These are phyloP conservation scores for Micrastur ruficollis DNA, from an alignment of 2,797 vertebrate species.

Conservation along the genomic window DNA sequence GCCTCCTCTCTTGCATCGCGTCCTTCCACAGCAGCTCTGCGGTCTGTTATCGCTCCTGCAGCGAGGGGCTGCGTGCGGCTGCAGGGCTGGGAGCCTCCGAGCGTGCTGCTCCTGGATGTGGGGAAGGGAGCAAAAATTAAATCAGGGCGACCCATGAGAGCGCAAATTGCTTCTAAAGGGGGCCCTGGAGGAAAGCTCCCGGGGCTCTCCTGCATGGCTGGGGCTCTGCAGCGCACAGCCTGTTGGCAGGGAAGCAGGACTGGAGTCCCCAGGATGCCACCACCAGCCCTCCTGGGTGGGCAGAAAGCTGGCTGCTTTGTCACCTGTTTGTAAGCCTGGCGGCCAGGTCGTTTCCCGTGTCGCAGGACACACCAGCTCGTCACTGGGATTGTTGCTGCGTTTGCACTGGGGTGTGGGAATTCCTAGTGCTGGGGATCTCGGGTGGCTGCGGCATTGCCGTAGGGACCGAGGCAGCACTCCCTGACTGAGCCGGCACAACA, in stretches of 20 bases:
- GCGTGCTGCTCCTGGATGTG: background rate
- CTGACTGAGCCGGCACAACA: fast-evolving
- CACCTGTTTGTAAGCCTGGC: background rate
- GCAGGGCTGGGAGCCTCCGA: background rate
- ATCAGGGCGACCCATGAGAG: fast-evolving
- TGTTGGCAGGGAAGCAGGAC: fast-evolving
- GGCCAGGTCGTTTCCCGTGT: background rate
- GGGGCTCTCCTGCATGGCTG: fast-evolving
- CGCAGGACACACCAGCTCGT: background rate
- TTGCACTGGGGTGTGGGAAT: background rate
- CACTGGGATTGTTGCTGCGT: background rate
- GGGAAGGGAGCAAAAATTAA: background rate
- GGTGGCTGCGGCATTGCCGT: background rate
- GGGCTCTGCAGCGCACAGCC: background rate
- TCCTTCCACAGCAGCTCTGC: fast-evolving
- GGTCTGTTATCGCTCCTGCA: background rate
- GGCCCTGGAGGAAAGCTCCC: background rate
- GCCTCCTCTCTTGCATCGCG: background rate
- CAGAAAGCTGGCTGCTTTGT: background rate
- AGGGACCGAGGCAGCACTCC: background rate
- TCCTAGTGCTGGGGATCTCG: background rate
- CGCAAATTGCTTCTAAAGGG: background rate
- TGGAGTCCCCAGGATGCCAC: background rate
- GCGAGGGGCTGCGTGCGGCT: background rate
- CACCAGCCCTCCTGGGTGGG: background rate